Base-by-base conservation (phyloP, 2,113 vertebrate genomes). In the Rutilus rutilus region DNA sequence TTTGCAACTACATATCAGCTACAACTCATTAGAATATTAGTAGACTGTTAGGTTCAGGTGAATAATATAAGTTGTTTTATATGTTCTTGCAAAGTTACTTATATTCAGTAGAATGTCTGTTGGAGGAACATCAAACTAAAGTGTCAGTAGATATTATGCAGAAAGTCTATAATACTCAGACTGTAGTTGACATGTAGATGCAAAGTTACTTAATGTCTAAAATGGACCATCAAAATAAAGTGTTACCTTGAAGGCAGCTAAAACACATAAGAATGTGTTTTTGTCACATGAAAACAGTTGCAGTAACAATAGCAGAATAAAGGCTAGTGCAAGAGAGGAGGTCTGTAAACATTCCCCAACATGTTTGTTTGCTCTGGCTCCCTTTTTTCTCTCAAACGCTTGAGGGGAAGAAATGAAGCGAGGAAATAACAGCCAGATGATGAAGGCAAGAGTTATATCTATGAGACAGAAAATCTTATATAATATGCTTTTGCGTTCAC, bases 341-440 rank as follows among this genome's bases (percentile, higher is more conserved):
- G 69, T 62, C 71, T 87, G 82, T 73, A 82, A 80, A 60, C 67
- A 75, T 71, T 52, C 12, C 2, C 9, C 7, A 50, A 15, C n/a
- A 45, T 89, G 75, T 87, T 82, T 87, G 74, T 87, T 79, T 54
- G 69, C 87, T 33, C 64, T 87, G 83, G 82, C 82, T 82, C 2
- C 64, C 33, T 25, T 75, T 5, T 84, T 2, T 47, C 67, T 73
- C 67, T 19, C 30, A 25, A 73, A 42, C 2, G 23, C 52, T 83
- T 39, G 30, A 83, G 81, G 47, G 65, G 36, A 5, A 82, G 79
- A 78, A 39, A 69, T 52, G 25, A 15, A 67, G 69, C 30, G 62
- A 82, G 39, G 78, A 65, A 64, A 76, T 74, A 57, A 76, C 52
- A 25, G 78, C 65, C 85, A 82, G 62, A 77, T 54, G 47, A 86